A percentile compares a stretch with the other conserved stretches of the same genome.
phyloP scores from a whole-genome alignment of 2,113 vertebrate genomes.

The Erpornis zantholeuca region DNA sequence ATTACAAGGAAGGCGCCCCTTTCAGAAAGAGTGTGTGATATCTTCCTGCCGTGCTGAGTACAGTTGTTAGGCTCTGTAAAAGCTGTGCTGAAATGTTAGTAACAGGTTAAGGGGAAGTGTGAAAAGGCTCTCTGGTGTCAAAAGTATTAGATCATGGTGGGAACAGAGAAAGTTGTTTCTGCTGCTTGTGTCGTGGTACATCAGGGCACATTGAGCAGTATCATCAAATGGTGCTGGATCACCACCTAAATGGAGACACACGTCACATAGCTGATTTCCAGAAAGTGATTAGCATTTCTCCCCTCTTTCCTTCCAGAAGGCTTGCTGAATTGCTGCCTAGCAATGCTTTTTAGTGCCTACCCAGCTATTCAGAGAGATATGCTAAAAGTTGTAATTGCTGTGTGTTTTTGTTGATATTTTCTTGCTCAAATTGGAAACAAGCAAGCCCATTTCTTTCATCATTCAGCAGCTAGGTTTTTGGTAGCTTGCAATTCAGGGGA shows the following conservation, averaged over 20 bases:
- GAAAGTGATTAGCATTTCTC: neutral
- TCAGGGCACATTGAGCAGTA: neutral
- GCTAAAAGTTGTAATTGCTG: constrained; percentile 22
- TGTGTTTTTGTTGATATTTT: constrained; percentile 4
- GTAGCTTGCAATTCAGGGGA: neutral
- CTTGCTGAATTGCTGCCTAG: neutral
- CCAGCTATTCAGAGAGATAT: neutral
- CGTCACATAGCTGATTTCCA: neutral
- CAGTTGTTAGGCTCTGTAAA: neutral
- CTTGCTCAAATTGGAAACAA: constrained; percentile 1
- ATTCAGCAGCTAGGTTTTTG: neutral
- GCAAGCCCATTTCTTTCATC: neutral
- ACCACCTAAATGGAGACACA: neutral
- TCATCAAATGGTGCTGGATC: neutral
- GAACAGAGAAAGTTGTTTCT: neutral
- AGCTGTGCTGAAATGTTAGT: neutral
- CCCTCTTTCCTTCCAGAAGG: neutral
- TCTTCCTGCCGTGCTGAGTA: neutral
- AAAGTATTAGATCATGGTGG: neutral
- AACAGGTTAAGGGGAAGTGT: neutral
- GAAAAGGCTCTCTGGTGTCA: neutral
- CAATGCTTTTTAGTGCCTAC: neutral
- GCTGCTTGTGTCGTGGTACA: neutral
- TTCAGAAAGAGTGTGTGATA: neutral
- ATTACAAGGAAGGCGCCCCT: neutral